Conservation (phyloP, 1,140 invertebrate species). For the Drosophila paulistorum region DNA sequence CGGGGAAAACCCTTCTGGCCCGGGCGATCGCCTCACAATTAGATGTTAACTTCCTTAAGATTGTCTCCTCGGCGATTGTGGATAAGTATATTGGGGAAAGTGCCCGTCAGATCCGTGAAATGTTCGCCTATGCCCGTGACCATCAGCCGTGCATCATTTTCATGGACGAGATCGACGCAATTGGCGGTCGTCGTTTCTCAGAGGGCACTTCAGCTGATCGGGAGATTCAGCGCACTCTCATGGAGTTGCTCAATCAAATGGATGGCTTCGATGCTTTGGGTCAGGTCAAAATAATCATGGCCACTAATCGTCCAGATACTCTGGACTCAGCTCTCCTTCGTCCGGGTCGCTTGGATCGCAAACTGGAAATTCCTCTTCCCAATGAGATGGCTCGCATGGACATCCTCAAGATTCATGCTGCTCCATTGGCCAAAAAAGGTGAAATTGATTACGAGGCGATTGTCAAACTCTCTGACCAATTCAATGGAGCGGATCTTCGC, state of each 20-base stretch:
- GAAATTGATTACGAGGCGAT: constrained; percentile 99
- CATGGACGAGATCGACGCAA: constrained; percentile 99
- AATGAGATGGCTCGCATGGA: constrained; percentile 93
- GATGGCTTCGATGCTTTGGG: constrained; percentile 99
- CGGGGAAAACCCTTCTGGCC: constrained; percentile 96
- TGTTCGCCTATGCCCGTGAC: constrained; percentile 99
- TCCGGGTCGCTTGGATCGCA: constrained; percentile 97
- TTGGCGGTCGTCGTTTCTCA: constrained; percentile 91
- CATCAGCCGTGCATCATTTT: constrained; percentile 99
- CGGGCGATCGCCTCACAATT: constrained; percentile 97
- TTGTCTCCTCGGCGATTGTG: constrained; percentile 96
- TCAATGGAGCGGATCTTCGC: constrained; percentile 84
- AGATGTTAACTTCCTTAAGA: constrained; percentile 99
- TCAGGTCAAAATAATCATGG: constrained; percentile 95
- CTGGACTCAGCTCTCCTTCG: constrained; percentile 98
- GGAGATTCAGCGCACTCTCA: too few relatives aligned
- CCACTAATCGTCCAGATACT: constrained; percentile 99
- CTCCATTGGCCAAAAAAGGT: constrained; percentile 97
- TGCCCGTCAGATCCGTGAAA: constrained; percentile 97
- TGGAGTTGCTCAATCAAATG: constrained; percentile 97
- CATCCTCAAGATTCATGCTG: constrained; percentile 99
- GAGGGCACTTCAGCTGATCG: too few relatives aligned
- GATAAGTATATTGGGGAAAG: constrained; percentile 99
- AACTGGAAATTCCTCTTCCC: constrained; percentile 98
- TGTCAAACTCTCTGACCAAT: constrained; percentile 98